Conservation (phyloP, 2,888 invertebrate species). For the Celastrina argiolus region DNA sequence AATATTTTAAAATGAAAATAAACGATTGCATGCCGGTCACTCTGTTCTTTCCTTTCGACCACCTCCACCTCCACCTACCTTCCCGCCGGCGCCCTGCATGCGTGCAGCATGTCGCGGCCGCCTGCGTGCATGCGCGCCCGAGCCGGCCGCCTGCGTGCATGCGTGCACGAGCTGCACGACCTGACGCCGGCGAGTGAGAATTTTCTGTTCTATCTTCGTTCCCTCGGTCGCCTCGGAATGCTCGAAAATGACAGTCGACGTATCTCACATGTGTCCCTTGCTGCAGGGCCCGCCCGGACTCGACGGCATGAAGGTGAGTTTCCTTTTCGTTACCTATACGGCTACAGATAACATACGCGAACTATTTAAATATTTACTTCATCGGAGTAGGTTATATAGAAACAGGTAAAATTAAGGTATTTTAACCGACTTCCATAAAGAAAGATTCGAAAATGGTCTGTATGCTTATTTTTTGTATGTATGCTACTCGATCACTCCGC, state of each 20-base stretch:
- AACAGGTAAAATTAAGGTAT: too few relatives aligned
- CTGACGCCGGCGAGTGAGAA: neutral
- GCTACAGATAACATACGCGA: too few relatives aligned
- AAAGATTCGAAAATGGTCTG: too few relatives aligned
- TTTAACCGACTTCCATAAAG: too few relatives aligned
- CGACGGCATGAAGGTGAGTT: conserved; percentile 96
- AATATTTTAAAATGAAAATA: conserved; percentile 72
- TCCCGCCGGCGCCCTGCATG: neutral
- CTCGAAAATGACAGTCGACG: neutral
- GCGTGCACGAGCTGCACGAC: neutral
- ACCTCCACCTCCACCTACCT: conserved; percentile 33
- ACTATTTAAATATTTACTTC: too few relatives aligned
- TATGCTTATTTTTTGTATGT: too few relatives aligned
- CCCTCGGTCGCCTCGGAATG: neutral
- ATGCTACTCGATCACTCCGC: too few relatives aligned
- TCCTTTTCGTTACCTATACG: neutral
- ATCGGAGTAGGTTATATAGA: too few relatives aligned
- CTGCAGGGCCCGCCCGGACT: conserved; percentile 94
- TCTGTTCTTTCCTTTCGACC: conserved; percentile 44
- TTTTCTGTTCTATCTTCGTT: neutral
- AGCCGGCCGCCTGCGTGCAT: neutral
- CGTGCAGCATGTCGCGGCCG: neutral
- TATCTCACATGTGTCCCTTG: conserved; percentile 65
- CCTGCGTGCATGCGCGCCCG: conserved; percentile 10
- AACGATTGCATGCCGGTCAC: conserved; percentile 72